Percentiles rank a stretch among this genome's conserved stretches.
These are phyloP conservation scores for Agonopterix arenella DNA, from an alignment of 2,888 invertebrate genomes.

Conservation along the genomic window DNA sequence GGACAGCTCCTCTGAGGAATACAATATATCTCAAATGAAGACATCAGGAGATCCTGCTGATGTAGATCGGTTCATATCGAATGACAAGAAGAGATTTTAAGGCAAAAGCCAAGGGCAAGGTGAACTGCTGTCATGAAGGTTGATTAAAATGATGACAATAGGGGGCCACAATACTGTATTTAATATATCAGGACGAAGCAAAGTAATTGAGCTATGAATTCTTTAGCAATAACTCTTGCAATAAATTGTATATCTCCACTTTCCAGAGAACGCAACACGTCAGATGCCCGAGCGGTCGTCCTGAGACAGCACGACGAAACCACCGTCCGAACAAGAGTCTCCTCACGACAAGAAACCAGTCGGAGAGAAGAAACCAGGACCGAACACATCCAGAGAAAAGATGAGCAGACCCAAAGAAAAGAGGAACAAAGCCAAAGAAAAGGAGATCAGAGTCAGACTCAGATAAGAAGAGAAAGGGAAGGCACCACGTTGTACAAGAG, in stretches of 20 bases:
- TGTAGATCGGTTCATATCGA: too few species aligned
- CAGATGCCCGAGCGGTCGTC: constrained; percentile 57
- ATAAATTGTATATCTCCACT: background rate
- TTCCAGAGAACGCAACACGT: constrained; percentile 69
- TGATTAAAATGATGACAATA: too few species aligned
- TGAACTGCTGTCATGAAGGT: too few species aligned
- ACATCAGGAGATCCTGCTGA: too few species aligned
- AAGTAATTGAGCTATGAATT: too few species aligned
- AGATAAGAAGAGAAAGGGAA: constrained; percentile 14
- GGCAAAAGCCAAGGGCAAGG: too few species aligned
- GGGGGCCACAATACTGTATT: too few species aligned
- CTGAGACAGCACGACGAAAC: constrained; percentile 65
- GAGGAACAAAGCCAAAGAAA: constrained; percentile 30
- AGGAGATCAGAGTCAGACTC: constrained; percentile 17
- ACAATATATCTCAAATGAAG: too few species aligned
- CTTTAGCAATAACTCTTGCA: too few species aligned
- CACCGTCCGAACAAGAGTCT: constrained; percentile 62
- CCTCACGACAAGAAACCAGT: constrained; percentile 28
- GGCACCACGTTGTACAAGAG: constrained; percentile 83
- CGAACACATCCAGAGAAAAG: constrained; percentile 26
- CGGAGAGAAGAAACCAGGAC: constrained; percentile 16
- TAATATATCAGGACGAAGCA: too few species aligned
- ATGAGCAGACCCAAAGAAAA: constrained; percentile 23
- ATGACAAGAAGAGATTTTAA: too few species aligned
- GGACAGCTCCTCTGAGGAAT: too few species aligned